Evolutionary conservation across 2,113 vertebrate species (phyloP).

Genomic region (Suncus etruscus): DNA sequence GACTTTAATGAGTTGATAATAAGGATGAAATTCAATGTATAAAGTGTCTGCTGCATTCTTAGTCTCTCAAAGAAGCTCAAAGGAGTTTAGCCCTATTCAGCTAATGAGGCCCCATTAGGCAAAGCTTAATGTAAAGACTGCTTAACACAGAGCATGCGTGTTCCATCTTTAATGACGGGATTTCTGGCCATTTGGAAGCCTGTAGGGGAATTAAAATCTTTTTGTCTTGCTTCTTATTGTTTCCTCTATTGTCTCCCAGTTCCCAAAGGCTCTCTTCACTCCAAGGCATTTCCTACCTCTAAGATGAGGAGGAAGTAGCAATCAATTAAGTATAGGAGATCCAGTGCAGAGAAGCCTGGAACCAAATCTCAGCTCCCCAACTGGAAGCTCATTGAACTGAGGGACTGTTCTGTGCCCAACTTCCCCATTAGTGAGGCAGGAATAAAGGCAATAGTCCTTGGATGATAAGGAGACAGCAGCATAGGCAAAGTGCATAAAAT

Average conservation of each 20-base stretch:
- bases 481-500: background rate
- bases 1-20: slow-evolving; percentile 5
- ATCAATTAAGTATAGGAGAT: background rate
- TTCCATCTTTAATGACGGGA: background rate
- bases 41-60: background rate
- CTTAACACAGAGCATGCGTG: background rate
- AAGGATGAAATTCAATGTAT: background rate
- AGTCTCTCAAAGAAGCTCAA: slow-evolving; percentile 4
- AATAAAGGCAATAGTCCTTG: slow-evolving; percentile 9
- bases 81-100: background rate
- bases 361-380: background rate
- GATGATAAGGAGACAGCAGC: background rate
- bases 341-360: background rate
- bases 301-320: background rate
- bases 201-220: background rate
- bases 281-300: background rate
- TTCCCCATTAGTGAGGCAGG: background rate
- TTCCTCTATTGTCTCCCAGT: background rate
- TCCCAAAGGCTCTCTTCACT: background rate
- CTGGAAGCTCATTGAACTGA: background rate
- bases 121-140: background rate
- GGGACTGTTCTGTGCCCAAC: background rate
- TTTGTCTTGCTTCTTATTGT: slow-evolving; percentile 30
- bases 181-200: background rate
- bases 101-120: too few species aligned